Base-by-base conservation (phyloP, 2,888 invertebrate genomes). In the Pardosa pseudoannulata region DNA sequence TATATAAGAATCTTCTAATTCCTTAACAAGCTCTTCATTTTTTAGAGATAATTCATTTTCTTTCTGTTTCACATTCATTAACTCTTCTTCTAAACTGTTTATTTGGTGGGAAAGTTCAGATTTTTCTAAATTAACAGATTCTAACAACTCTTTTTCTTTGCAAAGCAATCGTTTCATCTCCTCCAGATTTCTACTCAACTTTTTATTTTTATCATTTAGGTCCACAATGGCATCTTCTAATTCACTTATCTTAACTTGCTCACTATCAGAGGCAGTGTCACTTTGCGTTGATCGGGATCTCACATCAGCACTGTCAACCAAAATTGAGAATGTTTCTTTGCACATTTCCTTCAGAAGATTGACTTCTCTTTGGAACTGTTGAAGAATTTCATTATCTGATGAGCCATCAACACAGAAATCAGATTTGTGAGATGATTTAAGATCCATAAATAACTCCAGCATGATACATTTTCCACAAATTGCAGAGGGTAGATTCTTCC, bases 121-220 rank as follows among this genome's bases (percentile, higher is more conserved):
- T n/a, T 80, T 80, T 68, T 80, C 80, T 67, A 62, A 67, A 27
- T 23, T 68, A 19, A 74, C 31, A 13, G 28, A 16, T 27, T 50
- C 50, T 29, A 74, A 67, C 16, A 32, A 2, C 1, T 28, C n/a
- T 7, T 36, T 68, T 50, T 71, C 70, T 13, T 41, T 41, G 9
- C 32, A 3, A 0, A 72, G 9, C 19, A 36, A 28, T 64, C 50
- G 11, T 28, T 41, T 5, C 23, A 56, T 5, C 5, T n/a, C 11
- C 6, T 56, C 23, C 23, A 56, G 23, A 23, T 56, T 56, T 23
- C 23, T 3, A 19, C 3, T 23, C 1, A 56, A 23, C 23, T 23
- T 16, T 23, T 11, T 23, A 11, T 56, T 56, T 56, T 56, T 2
- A 56, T n/a, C 11, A 16, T 9, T 46, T n/a, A 46, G 16, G 2